Evolutionary conservation across 2,888 invertebrate genomes (phyloP), one percentile per base, ranked within the genome.

Genomic region (Xestia c-nigrum): DNA sequence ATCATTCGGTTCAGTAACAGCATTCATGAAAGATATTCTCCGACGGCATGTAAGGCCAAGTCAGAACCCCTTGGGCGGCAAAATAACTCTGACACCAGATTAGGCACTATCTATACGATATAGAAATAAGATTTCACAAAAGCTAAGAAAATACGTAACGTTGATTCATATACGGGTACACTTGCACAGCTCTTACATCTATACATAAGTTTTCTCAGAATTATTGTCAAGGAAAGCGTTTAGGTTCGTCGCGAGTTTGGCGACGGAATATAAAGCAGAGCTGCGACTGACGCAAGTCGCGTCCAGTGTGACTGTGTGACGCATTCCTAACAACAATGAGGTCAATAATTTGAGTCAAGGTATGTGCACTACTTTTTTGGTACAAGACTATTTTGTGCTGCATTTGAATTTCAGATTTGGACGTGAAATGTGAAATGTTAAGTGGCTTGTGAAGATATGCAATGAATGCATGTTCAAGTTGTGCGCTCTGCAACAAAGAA

Each of bases 221-320:
- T 85, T 89, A 91, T 90, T 87, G 78, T 85, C 85, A 88, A 90
- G 91, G 91, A 92, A 92, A 92, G 90, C 84, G 90, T 89, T 90
- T 87, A 86, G 87, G 81, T 83, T 72, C 14, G 77, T 70, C 55
- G 81, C 76, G 76, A 75, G 78, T 77, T 84, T 89, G 83, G 85
- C 74, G 85, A 85, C 77, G 73, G 91, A 91, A 91, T 90, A 85
- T 84, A 86, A 90, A 88, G 85, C 80, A 88, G 86, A 74, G 59
- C 64, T 66, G 78, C 52, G 59, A 61, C 70, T 43, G 87, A 84
- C 83, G 86, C 88, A 87, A 84, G 81, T 59, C 50, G 66, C 61
- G 50, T 50, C 50, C 19, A 19, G 61, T 31, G 31, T 55, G 14
- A 19, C 43, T 77, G 73, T 85, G 76, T 81, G 80, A 81, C 86